Evolutionary conservation across 2,888 invertebrate genomes (phyloP), one percentile per base, ranked within the genome.

Genomic region (Marronus borbonicus): DNA sequence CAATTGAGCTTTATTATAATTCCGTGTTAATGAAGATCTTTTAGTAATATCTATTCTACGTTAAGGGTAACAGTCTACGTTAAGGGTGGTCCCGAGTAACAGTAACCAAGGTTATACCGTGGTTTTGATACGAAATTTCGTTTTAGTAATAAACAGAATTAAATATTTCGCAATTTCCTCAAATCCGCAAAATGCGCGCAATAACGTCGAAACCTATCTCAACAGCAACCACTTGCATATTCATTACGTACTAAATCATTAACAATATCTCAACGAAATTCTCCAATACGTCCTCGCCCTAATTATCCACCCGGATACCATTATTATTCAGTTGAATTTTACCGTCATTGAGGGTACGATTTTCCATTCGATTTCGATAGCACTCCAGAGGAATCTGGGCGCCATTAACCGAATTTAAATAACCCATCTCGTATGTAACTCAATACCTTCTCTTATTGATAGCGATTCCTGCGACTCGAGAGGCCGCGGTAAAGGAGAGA

Each of bases 381-480:
- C 60, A 72, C 72, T 72, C 58, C 60, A 72, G 60, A 60, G 72
- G 69, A 72, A 58, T 72, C 72, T 58, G 68, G 20, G 36, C 44
- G 31, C 58, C 72, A 60, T 72, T 72, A 72, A 72, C 72, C 39
- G 72, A 72, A 72, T 72, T 72, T 72, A 72, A 72, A 58, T 72
- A 72, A 72, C 58, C 55, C 65, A 39, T 39, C 65, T n/a, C 65
- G 60, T 60, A 60, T 60, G 60, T 60, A 60, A 60, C 60, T 28
- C 20, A 28, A 60, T 60, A 60, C 60, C 28, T 28, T 60, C 20
- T 60, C 20, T 28, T 28, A 60, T 60, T 20, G 60, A 28, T 20
- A 20, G 60, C 28, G 60, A 60, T 60, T 60, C 28, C 60, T 28
- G 55, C 20, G 28, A 60, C n/a, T 60, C 60, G 24, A 65, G 39